Conservation (phyloP, 2,113 vertebrate genomes). For the Ciconia boyciana region DNA sequence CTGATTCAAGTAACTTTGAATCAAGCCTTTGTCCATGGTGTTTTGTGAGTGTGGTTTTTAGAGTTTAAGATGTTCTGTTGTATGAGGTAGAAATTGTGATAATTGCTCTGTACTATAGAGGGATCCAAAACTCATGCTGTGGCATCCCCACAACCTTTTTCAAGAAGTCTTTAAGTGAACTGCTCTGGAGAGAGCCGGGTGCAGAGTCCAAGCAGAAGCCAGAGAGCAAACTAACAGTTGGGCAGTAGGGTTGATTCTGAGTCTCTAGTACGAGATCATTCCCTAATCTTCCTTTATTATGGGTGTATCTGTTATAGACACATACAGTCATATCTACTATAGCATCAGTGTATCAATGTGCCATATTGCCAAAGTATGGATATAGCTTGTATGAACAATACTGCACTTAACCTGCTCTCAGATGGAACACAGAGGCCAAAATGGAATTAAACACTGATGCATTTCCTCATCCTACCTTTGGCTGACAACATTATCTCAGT, state of each 20-base stretch:
- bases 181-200: background rate
- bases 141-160: background rate
- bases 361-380: rapidly evolving
- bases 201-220: background rate
- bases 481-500: background rate
- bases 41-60: background rate
- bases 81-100: background rate
- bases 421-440: background rate
- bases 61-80: background rate
- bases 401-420: background rate
- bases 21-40: background rate
- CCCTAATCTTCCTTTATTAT: background rate
- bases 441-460: background rate
- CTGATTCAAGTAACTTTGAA: background rate
- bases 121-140: background rate
- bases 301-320: background rate
- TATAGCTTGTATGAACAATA: background rate
- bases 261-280: background rate
- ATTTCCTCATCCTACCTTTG: background rate
- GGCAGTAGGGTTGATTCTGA: background rate
- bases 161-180: background rate
- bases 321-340: background rate
- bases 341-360: background rate
- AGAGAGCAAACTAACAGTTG: background rate
- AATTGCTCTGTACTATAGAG: background rate